phyloP scores from a whole-genome alignment of 1,140 invertebrate species.

The Helicoverpa armigera region DNA sequence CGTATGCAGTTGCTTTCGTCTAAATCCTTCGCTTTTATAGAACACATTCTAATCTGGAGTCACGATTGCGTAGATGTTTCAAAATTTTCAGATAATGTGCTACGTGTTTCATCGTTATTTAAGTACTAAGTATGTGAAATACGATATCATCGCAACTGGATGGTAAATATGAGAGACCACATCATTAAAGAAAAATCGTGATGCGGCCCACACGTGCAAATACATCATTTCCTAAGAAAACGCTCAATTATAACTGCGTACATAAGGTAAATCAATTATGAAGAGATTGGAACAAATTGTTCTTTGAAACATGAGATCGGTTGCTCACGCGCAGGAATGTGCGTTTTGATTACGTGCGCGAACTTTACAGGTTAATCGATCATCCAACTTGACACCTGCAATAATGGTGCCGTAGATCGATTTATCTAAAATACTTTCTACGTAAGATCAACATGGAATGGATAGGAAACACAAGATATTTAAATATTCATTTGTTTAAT shows the following conservation, averaged over 20 bases:
- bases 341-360: constrained; percentile 27
- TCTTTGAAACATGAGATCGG: neutral
- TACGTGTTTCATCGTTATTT: constrained; percentile 4
- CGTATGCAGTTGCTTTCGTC: neutral
- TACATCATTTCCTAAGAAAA: constrained; percentile 6
- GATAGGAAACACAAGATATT: too few species aligned
- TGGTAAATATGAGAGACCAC: too few species aligned
- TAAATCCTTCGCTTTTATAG: constrained; percentile 21
- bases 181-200: constrained; percentile 21
- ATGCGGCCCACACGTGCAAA: neutral
- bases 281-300: constrained; percentile 22
- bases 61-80: constrained; percentile 18
- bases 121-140: constrained; percentile 18
- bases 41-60: constrained; percentile 2
- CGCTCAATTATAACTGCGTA: constrained; percentile 13
- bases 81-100: constrained; percentile 19
- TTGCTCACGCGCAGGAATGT: constrained; percentile 30
- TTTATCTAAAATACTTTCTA: neutral
- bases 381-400: neutral
- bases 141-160: neutral
- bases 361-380: constrained; percentile 13
- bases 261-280: constrained; percentile 30
- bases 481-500: too few species aligned
- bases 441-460: neutral
- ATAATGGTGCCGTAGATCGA: neutral